Conservation (phyloP, 2,797 vertebrate genomes). For the Pantherophis vulpinus region DNA sequence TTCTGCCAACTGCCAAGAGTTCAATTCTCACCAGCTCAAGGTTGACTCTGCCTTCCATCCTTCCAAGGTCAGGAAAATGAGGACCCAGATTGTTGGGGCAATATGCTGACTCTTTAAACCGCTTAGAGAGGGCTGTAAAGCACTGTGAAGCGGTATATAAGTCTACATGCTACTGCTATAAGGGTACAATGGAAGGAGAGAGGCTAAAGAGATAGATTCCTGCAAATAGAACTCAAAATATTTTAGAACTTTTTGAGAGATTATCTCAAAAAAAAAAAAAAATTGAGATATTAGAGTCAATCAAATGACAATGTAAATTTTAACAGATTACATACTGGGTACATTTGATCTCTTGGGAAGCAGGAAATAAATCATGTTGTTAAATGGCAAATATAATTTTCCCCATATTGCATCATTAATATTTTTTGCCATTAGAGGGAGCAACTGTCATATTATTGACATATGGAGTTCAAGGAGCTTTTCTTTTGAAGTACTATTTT, state of each 20-base stretch:
- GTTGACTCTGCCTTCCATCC: neutral
- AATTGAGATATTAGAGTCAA: neutral
- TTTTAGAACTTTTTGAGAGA: neutral
- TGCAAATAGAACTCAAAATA: neutral
- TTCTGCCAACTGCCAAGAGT: neutral
- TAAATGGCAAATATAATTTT: neutral
- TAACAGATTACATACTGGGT: neutral
- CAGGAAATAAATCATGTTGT: neutral
- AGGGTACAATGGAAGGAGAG: neutral
- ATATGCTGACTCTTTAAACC: neutral
- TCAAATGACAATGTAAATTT: neutral
- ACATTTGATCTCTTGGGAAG: neutral
- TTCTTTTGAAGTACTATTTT: neutral
- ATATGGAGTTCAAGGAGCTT: neutral
- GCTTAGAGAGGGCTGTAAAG: neutral
- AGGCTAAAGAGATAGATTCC: neutral
- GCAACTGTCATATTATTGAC: constrained; percentile 45
- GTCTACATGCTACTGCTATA: neutral
- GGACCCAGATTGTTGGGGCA: neutral
- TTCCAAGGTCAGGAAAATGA: neutral
- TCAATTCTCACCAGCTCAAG: neutral
- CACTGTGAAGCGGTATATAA: neutral
- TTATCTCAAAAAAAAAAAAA: neutral
- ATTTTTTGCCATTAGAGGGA: constrained; percentile 54
- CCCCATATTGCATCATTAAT: neutral